Conservation (phyloP, 2,797 vertebrate species). For the Phataginus tetradactyla region DNA sequence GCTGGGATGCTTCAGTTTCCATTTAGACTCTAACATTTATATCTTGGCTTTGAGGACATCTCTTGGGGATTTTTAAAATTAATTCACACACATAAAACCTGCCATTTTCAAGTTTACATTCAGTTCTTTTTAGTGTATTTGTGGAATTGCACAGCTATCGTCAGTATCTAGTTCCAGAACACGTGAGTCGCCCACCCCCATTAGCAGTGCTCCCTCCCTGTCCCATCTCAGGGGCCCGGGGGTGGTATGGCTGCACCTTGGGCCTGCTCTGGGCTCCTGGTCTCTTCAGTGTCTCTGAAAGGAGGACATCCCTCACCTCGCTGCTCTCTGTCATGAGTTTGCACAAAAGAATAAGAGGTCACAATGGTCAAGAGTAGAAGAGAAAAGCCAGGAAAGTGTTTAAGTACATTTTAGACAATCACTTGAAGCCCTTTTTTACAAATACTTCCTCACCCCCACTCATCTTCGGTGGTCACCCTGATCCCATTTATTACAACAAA, state of each 20-base stretch:
- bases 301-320: not conserved
- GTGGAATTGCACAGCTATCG: accelerated
- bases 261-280: too few relatives aligned
- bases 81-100: not conserved
- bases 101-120: too few relatives aligned
- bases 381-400: not conserved
- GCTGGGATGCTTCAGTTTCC: not conserved
- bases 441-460: not conserved
- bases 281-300: not conserved
- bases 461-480: accelerated
- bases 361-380: not conserved
- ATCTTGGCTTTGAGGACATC: not conserved
- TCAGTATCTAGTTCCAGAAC: too few relatives aligned
- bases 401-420: not conserved
- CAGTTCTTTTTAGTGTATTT: too few relatives aligned
- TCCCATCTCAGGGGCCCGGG: too few relatives aligned
- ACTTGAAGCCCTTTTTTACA: too few relatives aligned
- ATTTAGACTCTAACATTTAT: not conserved
- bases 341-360: not conserved
- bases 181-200: too few relatives aligned
- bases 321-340: not conserved
- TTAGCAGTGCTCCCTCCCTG: too few relatives aligned
- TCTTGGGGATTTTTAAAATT: not conserved
- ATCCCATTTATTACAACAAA: not conserved
- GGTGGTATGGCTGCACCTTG: too few relatives aligned